These are phyloP conservation scores for Diabrotica virgifera DNA, from an alignment of 1,140 invertebrate species.

Conservation along the genomic window DNA sequence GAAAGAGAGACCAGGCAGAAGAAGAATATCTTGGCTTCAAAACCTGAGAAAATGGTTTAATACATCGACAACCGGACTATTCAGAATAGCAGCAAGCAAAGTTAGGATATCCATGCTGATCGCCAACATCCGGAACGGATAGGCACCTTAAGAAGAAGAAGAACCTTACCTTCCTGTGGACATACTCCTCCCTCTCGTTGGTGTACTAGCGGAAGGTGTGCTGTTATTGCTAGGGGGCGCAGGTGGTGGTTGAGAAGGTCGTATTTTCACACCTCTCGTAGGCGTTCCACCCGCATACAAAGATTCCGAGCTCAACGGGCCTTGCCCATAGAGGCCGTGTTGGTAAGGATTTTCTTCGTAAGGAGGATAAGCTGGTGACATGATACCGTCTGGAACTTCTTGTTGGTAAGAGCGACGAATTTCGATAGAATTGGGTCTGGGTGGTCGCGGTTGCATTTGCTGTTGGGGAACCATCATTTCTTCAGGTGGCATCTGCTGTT, in stretches of 20 bases:
- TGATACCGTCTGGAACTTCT: conserved; percentile 56
- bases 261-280: conserved; percentile 56
- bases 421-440: conserved; percentile 75
- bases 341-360: conserved; percentile 48
- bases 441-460: conserved; percentile 51
- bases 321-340: conserved; percentile 43
- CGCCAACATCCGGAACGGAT: too few relatives aligned
- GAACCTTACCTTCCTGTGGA: conserved; percentile 64
- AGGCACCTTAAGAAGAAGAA: neutral
- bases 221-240: conserved; percentile 75
- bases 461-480: conserved; percentile 17
- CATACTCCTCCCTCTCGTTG: conserved; percentile 65
- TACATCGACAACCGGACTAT: too few relatives aligned
- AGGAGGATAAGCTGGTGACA: conserved; percentile 43
- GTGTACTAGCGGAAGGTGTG: conserved; percentile 69
- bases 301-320: conserved; percentile 45
- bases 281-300: conserved; percentile 54
- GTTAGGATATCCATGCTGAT: too few relatives aligned
- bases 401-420: conserved; percentile 64
- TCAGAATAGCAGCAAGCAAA: too few relatives aligned
- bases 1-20: too few relatives aligned
- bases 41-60: too few relatives aligned
- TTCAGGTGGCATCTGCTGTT: conserved; percentile 18
- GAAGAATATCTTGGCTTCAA: too few relatives aligned
- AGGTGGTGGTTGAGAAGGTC: conserved; percentile 83